Base-by-base conservation (phyloP, 2,888 invertebrate genomes). In the Cremastobaeus sp. region DNA sequence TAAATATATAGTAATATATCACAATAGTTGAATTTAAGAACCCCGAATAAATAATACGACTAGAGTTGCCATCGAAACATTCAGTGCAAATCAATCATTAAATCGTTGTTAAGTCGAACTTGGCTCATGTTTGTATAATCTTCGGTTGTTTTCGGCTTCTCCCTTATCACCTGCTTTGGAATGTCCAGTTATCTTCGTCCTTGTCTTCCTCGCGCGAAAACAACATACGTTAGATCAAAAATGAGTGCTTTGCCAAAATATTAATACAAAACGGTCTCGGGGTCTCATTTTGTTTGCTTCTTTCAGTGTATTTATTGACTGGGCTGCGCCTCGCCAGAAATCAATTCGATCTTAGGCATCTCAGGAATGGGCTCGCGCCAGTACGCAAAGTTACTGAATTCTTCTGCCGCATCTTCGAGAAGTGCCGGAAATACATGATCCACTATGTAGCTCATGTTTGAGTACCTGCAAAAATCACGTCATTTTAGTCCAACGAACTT, bases 391-490 rank as follows among this genome's bases (percentile, higher is more conserved):
- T 94, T 93, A 70, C 95, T 96, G 89, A 92, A 98, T 86, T 92
- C 92, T 77, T 92, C 91, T 0, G 91, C 90, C 12, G 90, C 90
- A 43, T 92, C 92, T 76, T 91, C 90, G 15, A 84, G 82, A 81
- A 93, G 90, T 45, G 95, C 93, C 79, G 98, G 99, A 89, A 98
- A 99, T 88, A 99, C 92, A 88, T 97, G 97, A 90, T 99, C 98
- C 77, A 96, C 98, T 78, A 98, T 92, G 88, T 94, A 95, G 76
- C 95, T 94, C 94, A 98, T 95, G 88, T 95, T 95, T 70, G 95
- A 93, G 89, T 99, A 99, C 86, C 98, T 98, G 92, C 3, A 91
- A 55, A 20, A n/a, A n/a, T n/a, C n/a, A n/a, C 32, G 11, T 4
- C 4, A 5, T 25, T 25, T 25, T 25, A 25, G 8, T 25, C 25